Percentiles rank a stretch among this genome's conserved stretches.
phyloP scores from a whole-genome alignment of 2,888 invertebrate species.

The Drosophila demipolita region DNA sequence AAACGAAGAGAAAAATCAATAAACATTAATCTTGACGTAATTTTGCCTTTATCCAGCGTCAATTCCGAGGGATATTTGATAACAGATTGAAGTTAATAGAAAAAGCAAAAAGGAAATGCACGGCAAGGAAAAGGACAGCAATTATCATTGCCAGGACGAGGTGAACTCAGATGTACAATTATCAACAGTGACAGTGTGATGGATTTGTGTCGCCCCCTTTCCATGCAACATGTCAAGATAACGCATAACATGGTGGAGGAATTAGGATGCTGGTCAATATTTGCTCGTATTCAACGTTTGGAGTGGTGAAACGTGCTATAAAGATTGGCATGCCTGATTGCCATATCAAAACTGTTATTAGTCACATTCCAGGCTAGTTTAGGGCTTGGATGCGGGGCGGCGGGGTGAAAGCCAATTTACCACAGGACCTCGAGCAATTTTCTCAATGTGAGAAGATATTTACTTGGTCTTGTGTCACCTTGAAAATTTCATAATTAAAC shows the following conservation, averaged over 20 bases:
- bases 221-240: constrained; percentile 4
- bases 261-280: constrained; percentile 7
- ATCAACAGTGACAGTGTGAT: constrained; percentile 17
- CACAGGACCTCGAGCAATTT: constrained; percentile 50
- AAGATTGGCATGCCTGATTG: constrained; percentile 34
- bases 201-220: constrained; percentile 13
- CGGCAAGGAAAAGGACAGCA: constrained; percentile 29
- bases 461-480: constrained; percentile 53
- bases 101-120: constrained; percentile 12
- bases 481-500: constrained; percentile 80
- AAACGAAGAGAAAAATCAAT: constrained; percentile 70
- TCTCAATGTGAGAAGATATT: constrained; percentile 11
- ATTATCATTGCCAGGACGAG: constrained; percentile 43
- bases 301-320: constrained; percentile 5
- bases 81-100: constrained; percentile 69
- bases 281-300: not conserved
- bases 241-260: not conserved
- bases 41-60: constrained; percentile 72
- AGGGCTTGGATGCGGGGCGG: not conserved
- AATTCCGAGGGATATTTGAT: constrained; percentile 44
- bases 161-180: constrained; percentile 10
- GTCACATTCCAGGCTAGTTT: constrained; percentile 32
- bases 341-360: constrained; percentile 17
- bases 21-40: constrained; percentile 78
- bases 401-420: constrained; percentile 41